These are phyloP conservation scores for Thunnus albacares DNA, from an alignment of 2,797 vertebrate genomes.

Conservation along the genomic window DNA sequence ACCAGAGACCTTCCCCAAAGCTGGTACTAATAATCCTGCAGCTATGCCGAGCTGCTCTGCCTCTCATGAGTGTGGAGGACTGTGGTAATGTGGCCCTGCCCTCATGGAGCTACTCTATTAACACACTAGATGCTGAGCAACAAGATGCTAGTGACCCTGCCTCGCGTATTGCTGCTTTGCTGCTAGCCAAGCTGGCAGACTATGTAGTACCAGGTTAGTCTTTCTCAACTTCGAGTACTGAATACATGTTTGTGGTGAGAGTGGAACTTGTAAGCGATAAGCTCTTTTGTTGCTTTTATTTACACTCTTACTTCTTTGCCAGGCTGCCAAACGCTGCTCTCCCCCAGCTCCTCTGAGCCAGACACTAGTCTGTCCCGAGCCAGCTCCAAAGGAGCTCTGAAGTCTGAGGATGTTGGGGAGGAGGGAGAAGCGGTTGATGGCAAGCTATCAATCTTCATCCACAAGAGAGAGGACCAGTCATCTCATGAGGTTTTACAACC, in stretches of 20 bases:
- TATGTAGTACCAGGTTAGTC: constrained; percentile 96
- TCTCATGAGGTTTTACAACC: constrained; percentile 99
- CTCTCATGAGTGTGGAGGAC: constrained; percentile 99
- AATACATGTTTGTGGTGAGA: background rate
- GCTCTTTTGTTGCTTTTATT: background rate
- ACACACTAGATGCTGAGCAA: constrained; percentile 93
- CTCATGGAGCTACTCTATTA: constrained; percentile 97
- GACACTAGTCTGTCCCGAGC: constrained; percentile 91
- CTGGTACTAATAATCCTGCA: constrained; percentile 99
- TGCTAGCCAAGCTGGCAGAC: constrained; percentile 96
- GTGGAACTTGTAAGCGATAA: background rate
- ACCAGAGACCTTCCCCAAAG: constrained; percentile 98
- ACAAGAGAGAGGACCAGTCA: constrained; percentile 98
- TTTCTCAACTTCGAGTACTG: constrained; percentile 5
- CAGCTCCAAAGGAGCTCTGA: constrained; percentile 94
- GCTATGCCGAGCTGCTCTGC: constrained; percentile 94
- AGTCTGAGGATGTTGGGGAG: constrained; percentile 94
- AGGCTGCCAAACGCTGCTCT: constrained; percentile 98
- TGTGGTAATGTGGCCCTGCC: constrained; percentile 97
- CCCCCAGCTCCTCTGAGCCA: constrained; percentile 96
- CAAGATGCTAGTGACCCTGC: constrained; percentile 96
- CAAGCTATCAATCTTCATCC: constrained; percentile 98
- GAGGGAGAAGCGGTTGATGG: constrained; percentile 98
- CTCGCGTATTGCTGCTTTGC: constrained; percentile 95
- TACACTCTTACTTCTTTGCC: constrained; percentile 9